Evolutionary conservation across 1,140 invertebrate species (phyloP), one percentile per base, ranked within the genome.

Genomic region (Meloidogyne exigua): DNA sequence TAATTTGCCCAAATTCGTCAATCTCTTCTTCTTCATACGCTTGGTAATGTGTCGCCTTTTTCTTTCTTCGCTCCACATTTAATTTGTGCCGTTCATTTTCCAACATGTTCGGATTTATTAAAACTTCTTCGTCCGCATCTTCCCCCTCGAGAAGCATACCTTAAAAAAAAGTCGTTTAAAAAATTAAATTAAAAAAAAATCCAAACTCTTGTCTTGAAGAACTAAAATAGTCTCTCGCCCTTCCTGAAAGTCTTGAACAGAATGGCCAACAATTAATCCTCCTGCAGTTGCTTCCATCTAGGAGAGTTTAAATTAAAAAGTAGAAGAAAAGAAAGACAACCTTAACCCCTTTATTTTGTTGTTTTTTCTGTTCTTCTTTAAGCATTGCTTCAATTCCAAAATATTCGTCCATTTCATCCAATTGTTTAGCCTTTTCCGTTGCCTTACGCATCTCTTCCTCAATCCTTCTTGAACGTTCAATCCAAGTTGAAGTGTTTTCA

Each of bases 61-160:
- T 92, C 84, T 93, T 94, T 84, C 92, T 94, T 83, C 93, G 92
- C 78, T 92, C 91, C 65, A 93, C 89, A 90, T 95, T 97, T 89
- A 93, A 93, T 82, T 93, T 92, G 85, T 95, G 94, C 70, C 91
- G 91, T 88, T 99, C 96, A 84, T 95, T 91, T 87, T 99, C 96
- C 0, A 94, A 86, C 86, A 98, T 92, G 88, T 98, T 99, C 2
- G 98, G 94, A 90, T 98, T 99, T 26, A 98, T 91, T 26, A 99
- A 90, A 18, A 94, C 92, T 89, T 99, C 96, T 75, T 91, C 91
- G 3, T 91, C 90, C 36, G 88, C 88, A 68, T 95, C 93, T 79
- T 95, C 92, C 36, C 49, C 49, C 4, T 57, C 49, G 9, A 57
- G 18, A 21, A 57, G 49, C 21, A 57, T n/a, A 57, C 49, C 49